Evolutionary conservation across 2,888 invertebrate species (phyloP).

Genomic region (Apantesis nais): DNA sequence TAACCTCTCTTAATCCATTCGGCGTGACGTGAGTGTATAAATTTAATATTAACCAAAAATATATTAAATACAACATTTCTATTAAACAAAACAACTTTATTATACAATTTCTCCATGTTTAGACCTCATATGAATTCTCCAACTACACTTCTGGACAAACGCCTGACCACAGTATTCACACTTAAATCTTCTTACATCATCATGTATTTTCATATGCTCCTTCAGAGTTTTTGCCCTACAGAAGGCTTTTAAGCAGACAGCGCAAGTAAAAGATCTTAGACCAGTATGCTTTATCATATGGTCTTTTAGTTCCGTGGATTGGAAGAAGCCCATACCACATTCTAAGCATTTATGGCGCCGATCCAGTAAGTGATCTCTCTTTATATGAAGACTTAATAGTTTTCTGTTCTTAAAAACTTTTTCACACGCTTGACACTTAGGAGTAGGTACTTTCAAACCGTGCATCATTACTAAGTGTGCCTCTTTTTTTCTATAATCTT

Average conservation of each 20-base stretch:
- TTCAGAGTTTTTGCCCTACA: conserved; percentile 60
- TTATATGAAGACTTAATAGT: conserved; percentile 48
- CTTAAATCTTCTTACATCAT: conserved; percentile 64
- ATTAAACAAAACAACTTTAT: not conserved
- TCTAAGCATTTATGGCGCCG: conserved; percentile 39
- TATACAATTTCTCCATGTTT: conserved; percentile 16
- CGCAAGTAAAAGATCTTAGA: conserved; percentile 62
- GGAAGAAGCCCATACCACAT: conserved; percentile 40
- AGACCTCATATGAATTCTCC: conserved; percentile 76
- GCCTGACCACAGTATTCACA: conserved; percentile 77
- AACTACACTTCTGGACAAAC: conserved; percentile 78
- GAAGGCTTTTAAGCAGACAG: conserved; percentile 70
- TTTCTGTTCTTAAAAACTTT: conserved; percentile 47
- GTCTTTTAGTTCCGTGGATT: conserved; percentile 37
- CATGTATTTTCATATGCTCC: conserved; percentile 65
- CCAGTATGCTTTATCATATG: conserved; percentile 63
- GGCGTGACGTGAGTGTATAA: not conserved
- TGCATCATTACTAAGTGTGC: conserved; percentile 50
- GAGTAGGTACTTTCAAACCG: conserved; percentile 32
- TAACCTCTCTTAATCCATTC: not conserved
- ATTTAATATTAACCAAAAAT: not conserved
- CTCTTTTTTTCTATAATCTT: conserved; percentile 32
- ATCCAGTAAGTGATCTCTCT: conserved; percentile 60
- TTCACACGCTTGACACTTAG: conserved; percentile 62
- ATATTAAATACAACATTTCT: not conserved